These are phyloP conservation scores for Enteromius anoplus DNA, from an alignment of 2,797 vertebrate species.

Conservation along the genomic window DNA sequence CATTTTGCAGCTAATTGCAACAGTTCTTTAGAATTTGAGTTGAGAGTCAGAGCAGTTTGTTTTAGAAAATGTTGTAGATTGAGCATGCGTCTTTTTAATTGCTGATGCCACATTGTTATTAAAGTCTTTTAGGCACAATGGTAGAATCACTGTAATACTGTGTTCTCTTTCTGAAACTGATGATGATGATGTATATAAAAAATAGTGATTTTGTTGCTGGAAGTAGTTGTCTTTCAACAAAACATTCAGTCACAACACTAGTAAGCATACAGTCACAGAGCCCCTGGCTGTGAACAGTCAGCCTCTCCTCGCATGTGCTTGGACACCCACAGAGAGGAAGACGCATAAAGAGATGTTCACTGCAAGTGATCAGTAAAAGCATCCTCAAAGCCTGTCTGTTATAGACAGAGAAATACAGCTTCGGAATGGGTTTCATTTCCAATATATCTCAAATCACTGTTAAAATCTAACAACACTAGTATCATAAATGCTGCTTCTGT, in stretches of 20 bases:
- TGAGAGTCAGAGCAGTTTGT: background rate
- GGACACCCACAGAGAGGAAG: slow-evolving; percentile 4
- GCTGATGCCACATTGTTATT: background rate
- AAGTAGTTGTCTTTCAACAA: background rate
- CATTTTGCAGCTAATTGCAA: too few relatives aligned
- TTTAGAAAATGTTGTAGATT: background rate
- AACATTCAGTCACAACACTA: background rate
- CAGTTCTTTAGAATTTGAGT: too few relatives aligned
- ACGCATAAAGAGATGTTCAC: background rate
- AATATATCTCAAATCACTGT: background rate
- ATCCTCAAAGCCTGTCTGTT: background rate
- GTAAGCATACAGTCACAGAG: background rate
- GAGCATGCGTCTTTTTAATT: background rate
- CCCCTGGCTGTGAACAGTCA: slow-evolving; percentile 13
- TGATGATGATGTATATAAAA: background rate
- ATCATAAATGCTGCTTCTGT: background rate
- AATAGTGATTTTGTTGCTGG: background rate
- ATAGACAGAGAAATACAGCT: background rate
- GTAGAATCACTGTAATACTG: background rate
- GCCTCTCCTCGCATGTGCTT: background rate
- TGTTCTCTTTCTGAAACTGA: background rate
- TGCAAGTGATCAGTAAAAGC: background rate
- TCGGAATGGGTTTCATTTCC: background rate
- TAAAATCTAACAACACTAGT: background rate
- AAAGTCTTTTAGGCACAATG: background rate